Evolutionary conservation across 2,113 vertebrate species (phyloP).

Genomic region (Pituophis catenifer): DNA sequence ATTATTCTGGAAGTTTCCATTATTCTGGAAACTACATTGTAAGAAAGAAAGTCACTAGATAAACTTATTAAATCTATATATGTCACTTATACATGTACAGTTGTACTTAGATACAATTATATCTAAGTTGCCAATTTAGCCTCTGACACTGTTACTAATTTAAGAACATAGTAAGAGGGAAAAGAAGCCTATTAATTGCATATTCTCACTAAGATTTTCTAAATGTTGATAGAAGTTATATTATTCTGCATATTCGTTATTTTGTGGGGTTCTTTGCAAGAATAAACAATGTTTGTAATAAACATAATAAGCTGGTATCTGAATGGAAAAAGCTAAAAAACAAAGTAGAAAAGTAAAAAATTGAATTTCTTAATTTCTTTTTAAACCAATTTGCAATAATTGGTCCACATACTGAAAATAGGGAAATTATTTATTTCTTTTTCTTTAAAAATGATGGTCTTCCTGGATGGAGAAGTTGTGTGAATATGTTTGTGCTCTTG

Average conservation of each 20-base stretch:
- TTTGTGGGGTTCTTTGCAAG: background rate
- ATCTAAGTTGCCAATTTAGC: conserved; percentile 4
- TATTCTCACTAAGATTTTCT: conserved; percentile 6
- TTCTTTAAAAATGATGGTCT: background rate
- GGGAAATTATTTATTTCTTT: background rate
- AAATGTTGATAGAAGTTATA: background rate
- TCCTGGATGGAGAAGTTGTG: background rate
- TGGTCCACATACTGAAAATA: background rate
- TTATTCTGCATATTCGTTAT: background rate
- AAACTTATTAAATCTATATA: conserved; percentile 1
- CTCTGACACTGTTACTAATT: conserved; percentile 34
- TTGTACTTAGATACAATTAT: background rate
- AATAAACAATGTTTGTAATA: background rate
- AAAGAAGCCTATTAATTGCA: background rate
- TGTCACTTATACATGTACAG: background rate
- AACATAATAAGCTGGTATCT: background rate
- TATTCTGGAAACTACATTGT: background rate
- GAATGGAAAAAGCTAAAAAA: background rate
- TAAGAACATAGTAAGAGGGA: conserved; percentile 14
- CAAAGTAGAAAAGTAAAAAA: background rate
- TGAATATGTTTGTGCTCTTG: background rate
- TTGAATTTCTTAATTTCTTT: background rate
- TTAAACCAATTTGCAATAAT: background rate
- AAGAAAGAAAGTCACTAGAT: background rate
- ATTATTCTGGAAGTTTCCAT: background rate